Evolutionary conservation across 2,113 vertebrate species (phyloP), one percentile per base, ranked within the genome.

Genomic region (Percina caprodes): DNA sequence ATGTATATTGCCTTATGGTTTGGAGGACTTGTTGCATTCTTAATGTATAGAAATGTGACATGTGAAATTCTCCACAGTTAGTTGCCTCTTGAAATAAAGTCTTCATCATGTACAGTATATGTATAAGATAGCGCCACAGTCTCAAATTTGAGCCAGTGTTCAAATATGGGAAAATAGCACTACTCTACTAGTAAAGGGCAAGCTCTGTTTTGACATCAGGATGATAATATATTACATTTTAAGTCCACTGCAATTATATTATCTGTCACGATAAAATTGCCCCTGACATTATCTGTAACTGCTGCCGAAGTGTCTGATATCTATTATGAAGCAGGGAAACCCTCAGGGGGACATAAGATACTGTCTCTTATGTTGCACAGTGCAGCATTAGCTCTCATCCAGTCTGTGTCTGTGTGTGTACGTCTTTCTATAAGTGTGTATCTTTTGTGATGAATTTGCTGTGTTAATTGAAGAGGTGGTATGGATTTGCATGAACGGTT

Each of bases 201-300:
- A 73, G 63, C 59, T 69, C 60, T 82, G 68, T 77, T 75, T 85
- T 76, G 74, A 83, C 75, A 70, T 61, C 24, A 8, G 56, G 13
- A 56, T 77, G 33, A 60, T 70, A 63, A 61, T 65, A 76, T 46
- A 74, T 86, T 89, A 82, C 23, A 74, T 69, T 55, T 63, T 21
- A 74, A 75, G 68, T 45, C 67, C 55, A 26, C 30, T 67, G 71
- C 71, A 83, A 67, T 81, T 82, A 55, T 55, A 82, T 82, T 85
- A 79, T 82, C 83, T 75, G 56, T 86, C 73, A 70, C 1, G 45
- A 88, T 55, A 69, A 82, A 86, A 71, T 60, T 78, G 70, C 78
- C 77, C 70, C 58, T 89, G 82, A 84, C 81, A 85, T 82, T 84
- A 89, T 88, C 79, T 75, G 67, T 42, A 79, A 60, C 67, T 83